A percentile compares a stretch with the other conserved stretches of the same genome.
These are phyloP conservation scores for Momotus momota DNA, from an alignment of 2,797 vertebrate species.

Conservation along the genomic window DNA sequence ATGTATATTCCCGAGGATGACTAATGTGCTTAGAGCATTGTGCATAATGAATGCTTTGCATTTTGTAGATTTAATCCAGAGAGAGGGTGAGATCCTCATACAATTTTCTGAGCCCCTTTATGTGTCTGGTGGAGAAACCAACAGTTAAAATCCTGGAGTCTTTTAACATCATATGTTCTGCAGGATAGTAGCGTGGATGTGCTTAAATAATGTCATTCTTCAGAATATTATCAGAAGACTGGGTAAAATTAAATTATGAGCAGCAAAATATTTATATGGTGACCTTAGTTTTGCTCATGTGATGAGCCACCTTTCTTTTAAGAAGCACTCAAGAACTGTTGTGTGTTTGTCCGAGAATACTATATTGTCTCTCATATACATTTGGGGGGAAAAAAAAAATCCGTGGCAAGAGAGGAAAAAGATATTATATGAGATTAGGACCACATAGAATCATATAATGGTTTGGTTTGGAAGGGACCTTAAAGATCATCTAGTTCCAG, in stretches of 20 bases:
- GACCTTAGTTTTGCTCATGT: neutral
- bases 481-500: too few species aligned
- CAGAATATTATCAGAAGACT: neutral
- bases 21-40: neutral
- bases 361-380: accelerated
- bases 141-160: neutral
- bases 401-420: neutral
- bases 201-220: neutral
- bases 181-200: neutral
- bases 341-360: neutral
- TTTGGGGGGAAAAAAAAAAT: neutral
- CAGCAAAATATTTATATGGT: neutral
- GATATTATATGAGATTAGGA: neutral
- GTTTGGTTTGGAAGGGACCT: too few species aligned
- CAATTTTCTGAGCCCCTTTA: neutral
- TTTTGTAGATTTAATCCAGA: neutral
- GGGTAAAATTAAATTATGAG: neutral
- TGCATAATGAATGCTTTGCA: neutral
- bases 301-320: neutral
- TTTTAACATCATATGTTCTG: neutral
- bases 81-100: accelerated
- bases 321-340: neutral
- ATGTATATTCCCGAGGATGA: neutral
- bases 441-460: too few species aligned
- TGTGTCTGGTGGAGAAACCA: neutral